Evolutionary conservation across 2,888 invertebrate genomes (phyloP), one percentile per base, ranked within the genome.

Genomic region (Onthophagus sagittarius): DNA sequence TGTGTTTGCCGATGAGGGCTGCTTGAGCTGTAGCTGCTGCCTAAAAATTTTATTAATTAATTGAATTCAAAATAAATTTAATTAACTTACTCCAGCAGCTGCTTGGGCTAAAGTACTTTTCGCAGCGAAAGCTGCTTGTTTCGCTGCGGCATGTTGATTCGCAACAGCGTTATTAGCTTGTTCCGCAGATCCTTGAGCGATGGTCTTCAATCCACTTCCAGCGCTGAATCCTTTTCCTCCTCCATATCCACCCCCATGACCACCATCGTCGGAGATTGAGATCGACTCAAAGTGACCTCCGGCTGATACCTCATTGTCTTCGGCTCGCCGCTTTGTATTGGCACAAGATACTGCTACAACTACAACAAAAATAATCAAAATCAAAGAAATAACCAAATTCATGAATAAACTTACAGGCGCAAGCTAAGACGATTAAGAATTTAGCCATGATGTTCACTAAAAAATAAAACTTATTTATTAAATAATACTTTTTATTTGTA

Each of bases 71-170:
- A n/a, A n/a, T n/a, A n/a, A n/a, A n/a, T n/a, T n/a, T n/a, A n/a
- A n/a, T n/a, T n/a, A n/a, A n/a, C n/a, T n/a, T n/a, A 74, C 88
- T 73, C 91, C 91, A 0, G 89, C 89, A 0, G 92, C 92, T 0
- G 90, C 89, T 79, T 92, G 91, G 0, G 92, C 92, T 31, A 92
- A 79, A 0, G 90, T 90, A 78, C 90, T 92, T 84, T 92, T 91
- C 0, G 92, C 92, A 2, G 90, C 89, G 79, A 90, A 92, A 0
- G 92, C 91, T 0, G 92, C 92, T 81, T 92, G 92, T 73, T 90
- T 89, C 0, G 89, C 92, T 0, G 92, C 92, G 0, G 90, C 89
- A 23, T 89, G 89, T 80, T 92, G 92, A 78, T 89, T 91, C 0
- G 85, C 85, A 9, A 88, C 86, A 5, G 91, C 91, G 9, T 89